Base-by-base conservation (phyloP, 2,888 invertebrate species). In the Dryadula phaetusa region DNA sequence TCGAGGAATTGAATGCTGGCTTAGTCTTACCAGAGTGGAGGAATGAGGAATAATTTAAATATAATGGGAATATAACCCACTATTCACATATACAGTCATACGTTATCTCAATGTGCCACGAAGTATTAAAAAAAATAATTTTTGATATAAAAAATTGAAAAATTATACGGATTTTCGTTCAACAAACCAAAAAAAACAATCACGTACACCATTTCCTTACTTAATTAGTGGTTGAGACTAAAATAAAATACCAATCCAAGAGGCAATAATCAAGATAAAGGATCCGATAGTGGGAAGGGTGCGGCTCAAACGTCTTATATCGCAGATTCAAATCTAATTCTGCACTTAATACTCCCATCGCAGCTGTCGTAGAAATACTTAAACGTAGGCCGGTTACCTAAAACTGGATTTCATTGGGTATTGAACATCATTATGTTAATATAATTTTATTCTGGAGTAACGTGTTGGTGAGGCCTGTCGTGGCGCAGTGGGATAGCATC, bases 161-260 rank as follows among this genome's bases (percentile, higher is more conserved):
- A 22, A 2, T 47, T 22, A 6, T 22, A 22, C 10, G 5, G 12
- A 47, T 22, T 47, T 22, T 22, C 6, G 7, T 22, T n/a, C 6
- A 25, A 22, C 14, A 6, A 47, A 14, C 25, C 22, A 47, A 22
- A 22, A 53, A 34, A 52, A 22, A 58, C 40, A 62, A 58, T 58
- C 18, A 67, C 34, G 63, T 42, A 47, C 20, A 37, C 18, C 40
- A 44, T 67, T 49, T 56, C 52, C 63, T 52, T 22, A 25, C 32
- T 63, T 62, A 67, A 67, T 67, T 62, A 49, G 56, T 47, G 67
- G 63, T 63, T 28, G 42, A 61, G 60, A 66, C 46, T 37, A 66
- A 54, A 53, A 54, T 66, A 66, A 66, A 44, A 46, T 34, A 52
- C 25, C 16, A 42, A 44, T 20, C 40, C 42, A 53, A 22, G 37